Base-by-base conservation (phyloP, 2,888 invertebrate species). In the Napeogenes inachia region DNA sequence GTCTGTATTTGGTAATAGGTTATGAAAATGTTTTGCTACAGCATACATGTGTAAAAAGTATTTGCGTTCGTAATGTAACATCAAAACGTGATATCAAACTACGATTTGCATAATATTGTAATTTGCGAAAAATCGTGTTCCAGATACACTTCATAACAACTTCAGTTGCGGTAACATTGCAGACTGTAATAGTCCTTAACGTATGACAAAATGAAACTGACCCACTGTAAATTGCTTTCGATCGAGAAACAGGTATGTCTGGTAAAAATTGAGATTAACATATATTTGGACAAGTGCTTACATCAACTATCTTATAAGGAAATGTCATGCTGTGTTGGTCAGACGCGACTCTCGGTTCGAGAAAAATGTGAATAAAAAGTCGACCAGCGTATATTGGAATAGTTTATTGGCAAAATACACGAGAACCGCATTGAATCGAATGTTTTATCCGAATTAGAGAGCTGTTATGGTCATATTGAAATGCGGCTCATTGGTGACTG, bases 261-360 rank as follows among this genome's bases (percentile, higher is more conserved):
- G 10, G 45, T 45, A 55, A 68, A 65, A 67, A 47, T 56, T 56
- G 53, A 75, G 72, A 79, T 79, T 77, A 79, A 73, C 77, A 77
- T 82, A 78, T 75, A 57, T 60, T 76, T 75, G 71, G 67, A 68
- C 75, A 72, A 72, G 72, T 74, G 50, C 50, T 50, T 73, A 74
- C 72, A 72, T 75, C 71, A 56, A 57, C 21, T 70, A 73, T 69
- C 74, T 75, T 75, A 74, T 69, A 81, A 73, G 77, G 75, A 69
- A 75, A 76, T 66, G 70, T 66, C 70, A 67, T 68, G 59, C 58
- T 53, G 35, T 38, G 63, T 65, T 59, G 64, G 65, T 54, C 61
- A 60, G 50, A 61, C 63, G 54, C 60, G 63, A 64, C 62, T 63
- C 63, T 62, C 69, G 58, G 65, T 61, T 57, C 63, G 35, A 38